These are phyloP conservation scores for Cololabis saira DNA, from an alignment of 2,113 vertebrate species.

Conservation along the genomic window DNA sequence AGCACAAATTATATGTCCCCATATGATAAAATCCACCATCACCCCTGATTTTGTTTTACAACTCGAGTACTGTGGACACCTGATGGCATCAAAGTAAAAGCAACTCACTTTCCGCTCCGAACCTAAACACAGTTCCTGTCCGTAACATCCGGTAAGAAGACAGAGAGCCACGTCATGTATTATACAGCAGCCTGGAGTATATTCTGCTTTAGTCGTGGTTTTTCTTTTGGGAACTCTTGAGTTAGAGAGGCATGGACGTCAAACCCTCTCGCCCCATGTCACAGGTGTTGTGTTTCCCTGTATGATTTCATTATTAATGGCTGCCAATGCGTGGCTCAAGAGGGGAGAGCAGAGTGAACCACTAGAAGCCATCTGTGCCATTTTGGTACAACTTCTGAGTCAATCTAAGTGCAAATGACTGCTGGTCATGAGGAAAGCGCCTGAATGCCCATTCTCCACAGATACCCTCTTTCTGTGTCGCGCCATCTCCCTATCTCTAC, in stretches of 20 bases:
- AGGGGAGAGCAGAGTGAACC: conserved; percentile 37
- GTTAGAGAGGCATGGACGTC: conserved; percentile 47
- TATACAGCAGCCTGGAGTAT: conserved; percentile 51
- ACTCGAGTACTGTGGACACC: no score
- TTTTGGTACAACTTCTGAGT: conserved; percentile 76
- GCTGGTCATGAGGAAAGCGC: conserved; percentile 70
- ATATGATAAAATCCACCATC: no score
- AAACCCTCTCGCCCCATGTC: conserved; percentile 58
- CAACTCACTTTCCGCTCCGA: conserved; percentile 53
- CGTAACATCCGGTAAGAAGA: conserved; percentile 42
- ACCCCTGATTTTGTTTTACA: no score
- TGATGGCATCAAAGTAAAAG: conserved; percentile 63
- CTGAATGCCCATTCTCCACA: conserved; percentile 66
- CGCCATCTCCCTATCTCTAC: conserved; percentile 63
- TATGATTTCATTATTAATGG: conserved; percentile 73
- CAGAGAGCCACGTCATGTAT: conserved; percentile 46
- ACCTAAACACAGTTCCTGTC: conserved; percentile 65
- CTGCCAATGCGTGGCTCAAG: conserved; percentile 50
- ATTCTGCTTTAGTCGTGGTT: conserved; percentile 54
- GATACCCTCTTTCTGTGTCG: conserved; percentile 51
- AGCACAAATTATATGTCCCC: no score
- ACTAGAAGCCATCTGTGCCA: conserved; percentile 59
- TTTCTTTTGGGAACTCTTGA: conserved; percentile 48
- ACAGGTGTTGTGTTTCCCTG: conserved; percentile 65
- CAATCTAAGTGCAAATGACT: conserved; percentile 83